Evolutionary conservation across 92 coral and sea anemone species (phyloP).

Genomic region (Phenganax stokvisi): DNA sequence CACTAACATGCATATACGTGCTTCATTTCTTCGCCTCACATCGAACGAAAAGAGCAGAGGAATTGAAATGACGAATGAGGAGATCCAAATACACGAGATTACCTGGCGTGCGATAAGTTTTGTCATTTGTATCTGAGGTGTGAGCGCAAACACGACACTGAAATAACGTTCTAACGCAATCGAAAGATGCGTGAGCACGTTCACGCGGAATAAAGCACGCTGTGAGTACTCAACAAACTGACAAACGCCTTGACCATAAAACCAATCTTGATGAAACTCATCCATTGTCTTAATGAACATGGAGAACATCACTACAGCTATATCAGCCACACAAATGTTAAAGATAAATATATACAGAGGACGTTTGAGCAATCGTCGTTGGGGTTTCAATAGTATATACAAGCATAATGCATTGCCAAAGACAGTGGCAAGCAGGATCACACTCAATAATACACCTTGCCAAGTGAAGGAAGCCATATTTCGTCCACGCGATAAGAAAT

Average conservation of each 20-base stretch:
- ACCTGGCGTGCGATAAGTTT: slow-evolving; percentile 43
- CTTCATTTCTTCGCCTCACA: not conserved
- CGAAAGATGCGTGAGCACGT: slow-evolving; percentile 27
- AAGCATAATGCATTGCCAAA: slow-evolving; percentile 24
- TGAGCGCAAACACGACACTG: slow-evolving; percentile 83
- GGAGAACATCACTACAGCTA: slow-evolving; percentile 28
- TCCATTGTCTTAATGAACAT: slow-evolving; percentile 11
- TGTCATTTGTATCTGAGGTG: slow-evolving; percentile 57
- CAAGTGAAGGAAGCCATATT: slow-evolving; percentile 1
- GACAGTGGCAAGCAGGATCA: not conserved
- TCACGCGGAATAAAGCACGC: slow-evolving; percentile 29
- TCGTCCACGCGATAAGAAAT: too few species aligned
- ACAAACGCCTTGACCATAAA: slow-evolving; percentile 18
- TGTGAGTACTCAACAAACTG: slow-evolving; percentile 23
- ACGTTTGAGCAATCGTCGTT: slow-evolving; percentile 18
- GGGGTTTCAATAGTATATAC: slow-evolving; percentile 15
- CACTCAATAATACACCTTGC: not conserved
- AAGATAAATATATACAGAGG: slow-evolving; percentile 29
- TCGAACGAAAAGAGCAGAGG: slow-evolving; percentile 54
- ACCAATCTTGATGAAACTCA: slow-evolving; percentile 21
- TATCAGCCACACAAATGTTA: slow-evolving; percentile 34
- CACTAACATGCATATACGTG: slow-evolving; percentile 5
- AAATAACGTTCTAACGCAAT: slow-evolving; percentile 65
- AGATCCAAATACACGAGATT: slow-evolving; percentile 48
- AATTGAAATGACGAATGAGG: slow-evolving; percentile 52